Evolutionary conservation across 1,140 invertebrate species (phyloP).

Genomic region (Archivesica marissinica): DNA sequence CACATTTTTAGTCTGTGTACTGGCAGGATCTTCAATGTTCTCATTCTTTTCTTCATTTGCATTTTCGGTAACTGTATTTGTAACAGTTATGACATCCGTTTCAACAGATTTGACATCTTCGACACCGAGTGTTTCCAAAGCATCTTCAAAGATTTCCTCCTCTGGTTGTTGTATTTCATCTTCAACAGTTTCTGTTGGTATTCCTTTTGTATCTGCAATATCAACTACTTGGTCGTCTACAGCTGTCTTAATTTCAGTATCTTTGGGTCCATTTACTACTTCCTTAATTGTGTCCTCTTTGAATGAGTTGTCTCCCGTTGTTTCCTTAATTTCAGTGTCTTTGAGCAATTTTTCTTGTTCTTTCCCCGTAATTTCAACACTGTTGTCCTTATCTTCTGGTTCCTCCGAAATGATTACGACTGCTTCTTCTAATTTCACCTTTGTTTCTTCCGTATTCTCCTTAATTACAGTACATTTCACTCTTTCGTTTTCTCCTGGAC

Average conservation of each 20-base stretch:
- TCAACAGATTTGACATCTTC: background rate
- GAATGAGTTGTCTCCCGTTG: too few species aligned
- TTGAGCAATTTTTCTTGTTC: background rate
- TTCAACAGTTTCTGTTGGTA: background rate
- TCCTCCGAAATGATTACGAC: background rate
- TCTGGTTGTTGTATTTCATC: background rate
- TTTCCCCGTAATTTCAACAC: background rate
- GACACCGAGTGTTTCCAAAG: background rate
- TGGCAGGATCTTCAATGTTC: background rate
- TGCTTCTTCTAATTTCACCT: background rate
- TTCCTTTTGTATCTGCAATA: background rate
- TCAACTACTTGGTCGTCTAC: background rate
- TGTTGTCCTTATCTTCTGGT: background rate
- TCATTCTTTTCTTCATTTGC: background rate
- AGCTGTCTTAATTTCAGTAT: background rate
- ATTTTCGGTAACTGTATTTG: background rate
- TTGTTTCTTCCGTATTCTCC: background rate
- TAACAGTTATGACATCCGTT: background rate
- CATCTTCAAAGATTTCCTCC: background rate
- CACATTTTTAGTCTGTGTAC: background rate
- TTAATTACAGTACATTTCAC: too few species aligned
- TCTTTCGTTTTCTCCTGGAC: too few species aligned
- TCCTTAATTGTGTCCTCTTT: background rate
- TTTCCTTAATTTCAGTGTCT: background rate
- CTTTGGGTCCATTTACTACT: background rate